A percentile compares a stretch with the other conserved stretches of the same genome.
Conservation (phyloP, 2,797 vertebrate genomes). For the Labroides dimidiatus region DNA sequence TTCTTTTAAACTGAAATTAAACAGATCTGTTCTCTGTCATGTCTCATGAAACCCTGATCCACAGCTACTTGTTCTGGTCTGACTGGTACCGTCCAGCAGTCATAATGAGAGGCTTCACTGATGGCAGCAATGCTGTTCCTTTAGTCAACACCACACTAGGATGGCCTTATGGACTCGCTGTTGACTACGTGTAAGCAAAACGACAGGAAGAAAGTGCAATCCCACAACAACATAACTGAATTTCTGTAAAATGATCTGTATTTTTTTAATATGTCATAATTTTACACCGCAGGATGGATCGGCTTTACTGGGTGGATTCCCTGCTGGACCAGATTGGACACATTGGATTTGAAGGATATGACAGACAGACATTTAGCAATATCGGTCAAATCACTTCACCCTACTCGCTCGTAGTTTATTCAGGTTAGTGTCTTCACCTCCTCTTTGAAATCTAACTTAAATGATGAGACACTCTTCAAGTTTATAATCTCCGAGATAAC, state of each 20-base stretch:
- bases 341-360: constrained; percentile 68
- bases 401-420: constrained; percentile 78
- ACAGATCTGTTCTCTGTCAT: neutral
- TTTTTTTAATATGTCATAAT: too few relatives aligned
- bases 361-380: constrained; percentile 75
- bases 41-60: constrained; percentile 5
- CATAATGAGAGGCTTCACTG: constrained; percentile 78
- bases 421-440: constrained; percentile 60
- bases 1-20: neutral
- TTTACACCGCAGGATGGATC: constrained; percentile 63
- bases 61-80: constrained; percentile 84
- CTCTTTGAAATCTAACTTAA: neutral
- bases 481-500: neutral
- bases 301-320: constrained; percentile 83
- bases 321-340: constrained; percentile 77
- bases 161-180: constrained; percentile 77
- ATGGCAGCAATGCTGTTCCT: constrained; percentile 80
- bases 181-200: constrained; percentile 79
- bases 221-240: neutral
- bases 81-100: constrained; percentile 82
- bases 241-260: neutral
- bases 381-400: constrained; percentile 83
- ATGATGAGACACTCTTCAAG: neutral
- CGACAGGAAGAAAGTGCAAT: neutral
- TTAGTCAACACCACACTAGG: constrained; percentile 84